Conservation (phyloP, 2,113 vertebrate genomes). For the Odocoileus hemionus region DNA sequence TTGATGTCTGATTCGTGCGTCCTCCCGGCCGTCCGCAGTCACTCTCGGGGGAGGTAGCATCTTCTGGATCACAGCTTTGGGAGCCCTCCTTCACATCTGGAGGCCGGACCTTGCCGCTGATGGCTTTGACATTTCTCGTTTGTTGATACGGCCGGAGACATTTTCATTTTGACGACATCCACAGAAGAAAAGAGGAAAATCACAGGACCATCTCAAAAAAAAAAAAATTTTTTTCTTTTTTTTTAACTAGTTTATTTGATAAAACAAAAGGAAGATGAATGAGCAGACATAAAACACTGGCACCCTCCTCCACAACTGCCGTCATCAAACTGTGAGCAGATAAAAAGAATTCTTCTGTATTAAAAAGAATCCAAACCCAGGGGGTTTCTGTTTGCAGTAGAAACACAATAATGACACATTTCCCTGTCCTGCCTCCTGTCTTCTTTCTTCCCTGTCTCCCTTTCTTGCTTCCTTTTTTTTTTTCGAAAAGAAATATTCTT, state of each 20-base stretch:
- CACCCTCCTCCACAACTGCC: neutral
- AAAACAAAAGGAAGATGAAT: neutral
- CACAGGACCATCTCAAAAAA: neutral
- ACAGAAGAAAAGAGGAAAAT: neutral
- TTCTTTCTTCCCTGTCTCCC: neutral
- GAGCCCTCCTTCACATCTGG: neutral
- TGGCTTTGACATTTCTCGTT: rapidly evolving
- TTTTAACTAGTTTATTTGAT: neutral
- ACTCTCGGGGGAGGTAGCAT: rapidly evolving
- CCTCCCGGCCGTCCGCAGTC: rapidly evolving
- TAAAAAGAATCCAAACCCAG: neutral
- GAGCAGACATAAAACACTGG: neutral
- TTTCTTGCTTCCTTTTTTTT: neutral
- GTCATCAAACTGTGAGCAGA: neutral
- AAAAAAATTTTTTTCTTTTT: neutral
- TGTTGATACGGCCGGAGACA: neutral
- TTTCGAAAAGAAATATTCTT: neutral
- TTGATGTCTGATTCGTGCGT: rapidly evolving
- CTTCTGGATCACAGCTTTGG: neutral
- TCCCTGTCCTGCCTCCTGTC: neutral
- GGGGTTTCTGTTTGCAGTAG: neutral
- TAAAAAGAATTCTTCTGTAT: neutral
- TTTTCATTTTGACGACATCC: neutral
- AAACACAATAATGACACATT: rapidly evolving
- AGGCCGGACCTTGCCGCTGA: neutral